phyloP scores from a whole-genome alignment of 2,888 invertebrate genomes.

The Apamea epomidion region DNA sequence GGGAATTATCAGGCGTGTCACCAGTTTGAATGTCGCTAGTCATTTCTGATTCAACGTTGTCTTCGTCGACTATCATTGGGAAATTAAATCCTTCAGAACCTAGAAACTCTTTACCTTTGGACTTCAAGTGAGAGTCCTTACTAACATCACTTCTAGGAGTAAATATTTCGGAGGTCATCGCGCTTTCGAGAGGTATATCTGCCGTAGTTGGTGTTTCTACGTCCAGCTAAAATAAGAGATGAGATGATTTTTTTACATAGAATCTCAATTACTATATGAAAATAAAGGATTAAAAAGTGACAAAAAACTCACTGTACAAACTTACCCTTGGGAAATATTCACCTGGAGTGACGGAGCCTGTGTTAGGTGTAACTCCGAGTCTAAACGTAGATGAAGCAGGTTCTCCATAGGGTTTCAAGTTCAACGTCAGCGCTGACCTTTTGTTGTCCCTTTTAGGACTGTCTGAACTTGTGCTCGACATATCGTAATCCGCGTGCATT shows the following conservation, averaged over 20 bases:
- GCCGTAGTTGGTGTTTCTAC: conserved; percentile 89
- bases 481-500: conserved; percentile 74
- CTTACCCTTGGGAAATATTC: conserved; percentile 84
- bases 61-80: conserved; percentile 83
- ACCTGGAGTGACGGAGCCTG: conserved; percentile 82
- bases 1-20: conserved; percentile 75
- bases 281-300: not conserved
- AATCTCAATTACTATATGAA: not conserved
- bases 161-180: conserved; percentile 79
- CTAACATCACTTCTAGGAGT: conserved; percentile 80
- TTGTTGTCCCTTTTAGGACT: conserved; percentile 73
- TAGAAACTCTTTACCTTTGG: conserved; percentile 80
- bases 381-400: conserved; percentile 50
- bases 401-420: conserved; percentile 84
- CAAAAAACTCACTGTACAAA: not conserved
- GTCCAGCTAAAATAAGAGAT: conserved; percentile 84
- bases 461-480: conserved; percentile 45
- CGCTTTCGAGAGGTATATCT: conserved; percentile 83
- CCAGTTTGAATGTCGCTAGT: conserved; percentile 70
- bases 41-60: conserved; percentile 73
- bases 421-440: conserved; percentile 81
- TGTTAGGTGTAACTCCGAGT: conserved; percentile 74
- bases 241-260: not conserved
- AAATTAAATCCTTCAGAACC: conserved; percentile 85
- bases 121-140: conserved; percentile 77